Evolutionary conservation across 37 sponge, comb jelly and placozoan species (phyloP).

Genomic region (Halichondria panicea): DNA sequence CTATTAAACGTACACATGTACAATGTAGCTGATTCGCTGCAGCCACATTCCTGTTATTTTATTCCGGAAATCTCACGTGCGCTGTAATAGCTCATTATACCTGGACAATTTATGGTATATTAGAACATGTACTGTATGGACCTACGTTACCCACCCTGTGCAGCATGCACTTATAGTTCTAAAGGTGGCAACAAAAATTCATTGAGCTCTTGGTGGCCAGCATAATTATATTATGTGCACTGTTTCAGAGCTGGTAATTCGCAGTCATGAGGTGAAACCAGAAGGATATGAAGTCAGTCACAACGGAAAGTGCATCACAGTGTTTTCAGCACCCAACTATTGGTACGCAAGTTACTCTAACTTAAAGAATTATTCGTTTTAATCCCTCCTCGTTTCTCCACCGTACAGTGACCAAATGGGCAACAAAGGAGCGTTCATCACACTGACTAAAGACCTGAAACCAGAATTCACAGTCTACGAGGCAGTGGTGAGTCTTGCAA

Average conservation of each 20-base stretch:
- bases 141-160: not conserved
- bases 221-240: too few relatives aligned
- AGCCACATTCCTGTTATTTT: too few relatives aligned
- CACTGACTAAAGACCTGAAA: constrained; percentile 72
- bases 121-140: too few relatives aligned
- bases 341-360: constrained; percentile 58
- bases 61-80: too few relatives aligned
- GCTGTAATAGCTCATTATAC: too few relatives aligned
- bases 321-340: constrained; percentile 99
- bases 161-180: not conserved
- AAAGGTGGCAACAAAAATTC: too few relatives aligned
- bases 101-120: too few relatives aligned
- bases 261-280: constrained; percentile 96
- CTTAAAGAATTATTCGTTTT: not conserved
- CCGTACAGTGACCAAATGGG: constrained; percentile 96
- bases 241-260: constrained; percentile 70
- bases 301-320: constrained; percentile 92
- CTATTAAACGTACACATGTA: too few relatives aligned
- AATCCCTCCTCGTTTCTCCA: not conserved
- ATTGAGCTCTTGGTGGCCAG: too few relatives aligned
- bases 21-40: too few relatives aligned
- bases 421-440: constrained; percentile 98
- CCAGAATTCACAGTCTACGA: constrained; percentile 88
- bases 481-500: constrained; percentile 79
- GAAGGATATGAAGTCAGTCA: constrained; percentile 98